These are phyloP conservation scores for Hydrolagus affinis DNA, from an alignment of 2,113 vertebrate species.

Conservation along the genomic window DNA sequence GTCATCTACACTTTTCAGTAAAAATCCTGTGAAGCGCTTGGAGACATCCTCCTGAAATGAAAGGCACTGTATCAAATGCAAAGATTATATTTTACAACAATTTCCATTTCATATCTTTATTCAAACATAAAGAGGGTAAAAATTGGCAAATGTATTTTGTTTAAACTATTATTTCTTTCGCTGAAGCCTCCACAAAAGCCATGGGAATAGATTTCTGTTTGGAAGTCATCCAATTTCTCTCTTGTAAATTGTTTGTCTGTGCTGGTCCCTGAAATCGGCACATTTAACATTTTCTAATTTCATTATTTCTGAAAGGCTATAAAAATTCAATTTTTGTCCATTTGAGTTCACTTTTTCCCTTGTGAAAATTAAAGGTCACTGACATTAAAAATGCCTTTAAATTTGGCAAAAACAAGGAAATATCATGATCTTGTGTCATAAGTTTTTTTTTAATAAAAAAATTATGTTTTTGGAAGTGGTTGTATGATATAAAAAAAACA, in stretches of 20 bases:
- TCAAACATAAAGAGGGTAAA: not conserved
- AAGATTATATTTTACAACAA: not conserved
- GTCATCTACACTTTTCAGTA: too few relatives aligned
- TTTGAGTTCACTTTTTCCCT: not conserved
- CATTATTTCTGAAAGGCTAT: not conserved
- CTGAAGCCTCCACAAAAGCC: not conserved
- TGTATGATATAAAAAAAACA: not conserved
- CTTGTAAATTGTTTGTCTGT: not conserved
- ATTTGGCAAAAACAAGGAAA: not conserved
- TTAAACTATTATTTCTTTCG: not conserved
- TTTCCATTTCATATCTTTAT: not conserved
- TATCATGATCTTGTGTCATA: not conserved
- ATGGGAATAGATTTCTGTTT: slow-evolving; percentile 17
- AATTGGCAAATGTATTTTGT: not conserved
- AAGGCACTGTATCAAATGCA: too few relatives aligned
- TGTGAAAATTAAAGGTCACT: not conserved
- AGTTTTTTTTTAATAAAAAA: not conserved
- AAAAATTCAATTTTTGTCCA: slow-evolving; percentile 12
- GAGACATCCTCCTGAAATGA: too few relatives aligned
- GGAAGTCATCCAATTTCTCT: not conserved
- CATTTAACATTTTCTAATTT: not conserved
- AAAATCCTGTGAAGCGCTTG: too few relatives aligned
- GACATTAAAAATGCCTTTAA: not conserved
- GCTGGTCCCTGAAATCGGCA: not conserved
- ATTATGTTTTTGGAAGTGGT: not conserved